A percentile compares a stretch with the other conserved stretches of the same genome.
phyloP scores from a whole-genome alignment of 2,888 invertebrate genomes.

The Cetonia aurata region DNA sequence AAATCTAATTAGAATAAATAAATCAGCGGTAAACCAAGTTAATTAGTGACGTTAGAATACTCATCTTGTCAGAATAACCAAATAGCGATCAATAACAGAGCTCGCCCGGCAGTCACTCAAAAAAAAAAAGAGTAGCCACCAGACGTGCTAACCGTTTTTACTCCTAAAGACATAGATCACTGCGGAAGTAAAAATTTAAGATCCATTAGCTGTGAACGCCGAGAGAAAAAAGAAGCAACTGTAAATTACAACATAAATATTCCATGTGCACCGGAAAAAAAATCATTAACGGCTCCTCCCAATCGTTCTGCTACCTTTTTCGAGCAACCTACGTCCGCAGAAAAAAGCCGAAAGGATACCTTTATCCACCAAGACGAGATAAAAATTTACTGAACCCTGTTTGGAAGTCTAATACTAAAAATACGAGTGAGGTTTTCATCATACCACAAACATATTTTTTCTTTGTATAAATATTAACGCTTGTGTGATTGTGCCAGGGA shows the following conservation, averaged over 20 bases:
- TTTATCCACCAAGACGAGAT: slow-evolving; percentile 6
- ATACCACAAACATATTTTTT: too few relatives aligned
- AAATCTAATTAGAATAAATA: slow-evolving; percentile 32
- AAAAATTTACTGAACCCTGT: slow-evolving; percentile 12
- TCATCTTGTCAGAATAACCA: slow-evolving; percentile 21
- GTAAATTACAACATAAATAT: slow-evolving; percentile 37
- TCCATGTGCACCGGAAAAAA: slow-evolving; percentile 28
- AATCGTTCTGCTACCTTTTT: slow-evolving; percentile 12
- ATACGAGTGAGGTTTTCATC: too few relatives aligned
- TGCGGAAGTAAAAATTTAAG: slow-evolving; percentile 39
- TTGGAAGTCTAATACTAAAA: too few relatives aligned
- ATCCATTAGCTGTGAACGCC: slow-evolving; percentile 38
- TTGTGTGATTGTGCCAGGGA: too few relatives aligned
- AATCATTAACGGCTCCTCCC: slow-evolving; percentile 31
- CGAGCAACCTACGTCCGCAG: slow-evolving; percentile 8
- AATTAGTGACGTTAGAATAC: slow-evolving; percentile 25
- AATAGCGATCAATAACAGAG: slow-evolving; percentile 24
- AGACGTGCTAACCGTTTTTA: slow-evolving; percentile 12
- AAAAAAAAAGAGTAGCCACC: slow-evolving; percentile 11
- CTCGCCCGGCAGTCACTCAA: not conserved
- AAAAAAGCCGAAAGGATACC: slow-evolving; percentile 10
- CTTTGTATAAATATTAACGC: too few relatives aligned
- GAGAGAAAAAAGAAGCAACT: slow-evolving; percentile 33
- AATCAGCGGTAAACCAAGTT: slow-evolving; percentile 19
- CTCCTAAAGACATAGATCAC: slow-evolving; percentile 26